phyloP scores from a whole-genome alignment of 2,888 invertebrate genomes.

The Thereva nobilitata region DNA sequence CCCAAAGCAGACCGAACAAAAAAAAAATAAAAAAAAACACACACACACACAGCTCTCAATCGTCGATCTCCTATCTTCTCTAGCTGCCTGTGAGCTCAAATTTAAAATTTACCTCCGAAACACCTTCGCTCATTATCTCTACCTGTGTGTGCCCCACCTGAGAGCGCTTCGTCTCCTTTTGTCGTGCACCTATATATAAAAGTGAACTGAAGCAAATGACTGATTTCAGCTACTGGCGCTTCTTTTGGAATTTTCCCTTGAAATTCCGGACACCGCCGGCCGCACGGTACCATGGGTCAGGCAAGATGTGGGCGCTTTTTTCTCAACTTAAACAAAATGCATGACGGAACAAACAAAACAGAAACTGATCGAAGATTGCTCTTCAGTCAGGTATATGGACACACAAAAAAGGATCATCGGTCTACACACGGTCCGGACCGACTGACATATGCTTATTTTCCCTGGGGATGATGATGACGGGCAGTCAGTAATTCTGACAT shows the following conservation, averaged over 20 bases:
- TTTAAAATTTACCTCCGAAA: neutral
- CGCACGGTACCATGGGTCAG: too few species aligned
- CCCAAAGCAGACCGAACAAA: neutral
- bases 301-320: neutral
- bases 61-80: too few species aligned
- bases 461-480: too few species aligned
- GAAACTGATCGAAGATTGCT: too few species aligned
- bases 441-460: too few species aligned
- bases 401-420: too few species aligned
- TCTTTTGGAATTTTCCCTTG: neutral
- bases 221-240: constrained; percentile 28
- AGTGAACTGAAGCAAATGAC: constrained; percentile 25
- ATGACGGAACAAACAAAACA: too few species aligned
- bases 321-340: neutral
- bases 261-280: too few species aligned
- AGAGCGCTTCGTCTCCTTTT: neutral
- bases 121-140: constrained; percentile 1
- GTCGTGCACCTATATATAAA: neutral
- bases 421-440: too few species aligned
- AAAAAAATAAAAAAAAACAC: neutral
- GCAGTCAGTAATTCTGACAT: too few species aligned
- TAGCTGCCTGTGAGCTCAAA: too few species aligned
- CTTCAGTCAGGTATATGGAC: too few species aligned
- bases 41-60: neutral
- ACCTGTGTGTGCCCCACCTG: neutral